Evolutionary conservation across 2,113 vertebrate genomes (phyloP), one percentile per base, ranked within the genome.

Genomic region (Paedocypris sp.): DNA sequence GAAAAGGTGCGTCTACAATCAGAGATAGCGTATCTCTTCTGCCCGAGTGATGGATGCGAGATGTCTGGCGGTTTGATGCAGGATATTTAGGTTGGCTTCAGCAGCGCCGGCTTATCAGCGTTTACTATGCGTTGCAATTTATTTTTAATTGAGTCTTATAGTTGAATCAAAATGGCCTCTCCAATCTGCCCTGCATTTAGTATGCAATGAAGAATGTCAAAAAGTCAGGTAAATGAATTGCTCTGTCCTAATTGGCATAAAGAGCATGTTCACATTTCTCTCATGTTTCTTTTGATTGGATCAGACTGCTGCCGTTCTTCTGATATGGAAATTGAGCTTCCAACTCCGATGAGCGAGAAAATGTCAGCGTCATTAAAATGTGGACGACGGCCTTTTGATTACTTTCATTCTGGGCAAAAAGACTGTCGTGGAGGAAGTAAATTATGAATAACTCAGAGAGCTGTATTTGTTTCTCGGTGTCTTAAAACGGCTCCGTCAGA

Each of bases 321-420:
- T 78, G 77, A 83, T 80, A 80, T 83, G 77, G 74, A 83, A 83
- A 83, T 80, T 26, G 58, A 69, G 75, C 56, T 67, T 68, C 62
- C 47, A 69, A 80, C 76, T 75, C 53, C 75, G 68, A 78, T 64
- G 66, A 60, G 72, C 58, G 1, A 46, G 29, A 47, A 79, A 84
- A 83, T 82, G 84, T 83, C 82, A 83, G 64, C 71, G 68, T 76
- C 74, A 77, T 81, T 79, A 77, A 75, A 76, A 66, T 73, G 65
- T 54, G 56, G 60, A 66, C 29, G 60, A 38, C 49, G 33, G 64
- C 35, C 45, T 59, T 66, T 52, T 32, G 54, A 66, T 66, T 66
- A 60, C 32, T 36, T 46, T 46, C 56, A 32, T 54, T 46, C n/a
- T 26, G 41, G 29, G 22, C 4, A 9, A 46, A 63, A 63, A 63